Evolutionary conservation across 2,797 vertebrate species (phyloP), one percentile per base, ranked within the genome.

Genomic region (Coregonus sp.): DNA sequence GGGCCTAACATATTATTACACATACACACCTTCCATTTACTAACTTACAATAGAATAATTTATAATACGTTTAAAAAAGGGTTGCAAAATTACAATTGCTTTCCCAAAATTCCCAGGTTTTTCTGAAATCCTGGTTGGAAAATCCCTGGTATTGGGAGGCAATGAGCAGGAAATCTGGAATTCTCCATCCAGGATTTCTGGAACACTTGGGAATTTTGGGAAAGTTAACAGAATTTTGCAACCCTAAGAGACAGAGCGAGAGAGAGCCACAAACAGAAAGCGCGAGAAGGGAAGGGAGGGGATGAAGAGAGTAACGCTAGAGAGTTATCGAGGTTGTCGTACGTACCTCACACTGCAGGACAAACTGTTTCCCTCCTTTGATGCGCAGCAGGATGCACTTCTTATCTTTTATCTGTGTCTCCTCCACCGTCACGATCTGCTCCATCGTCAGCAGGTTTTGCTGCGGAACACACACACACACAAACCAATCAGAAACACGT

Each of bases 381-480:
- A 99, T 96, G 86, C 96, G 93, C 90, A 99, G 92, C 85, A 99
- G 93, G 92, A 99, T 98, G 86, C 98, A 99, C 67, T 97, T 98
- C 92, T 97, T 99, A 91, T 99, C 98, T 93, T 99, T 99, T 84
- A 99, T 95, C 87, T 98, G 98, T 0, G 97, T 98, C 81, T 99
- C 98, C 82, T 99, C 98, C 90, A 99, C 98, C 1, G 95, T 94
- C 37, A 97, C 89, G 0, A 99, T 98, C 88, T 98, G 98, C 79
- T 99, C 98, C 98, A 99, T 99, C 2, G 98, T 98, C 94, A 99
- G 93, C 63, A 99, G 94, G 90, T 96, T 99, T 98, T 99, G 98
- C 98, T 99, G 93, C 0, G 63, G 65, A 75, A 31, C 75, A 50
- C 78, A 80, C 66, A 50, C 78, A 80, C 66, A 67, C 29, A 33